Conservation (phyloP, 2,888 invertebrate genomes). For the Acleris holmiana region DNA sequence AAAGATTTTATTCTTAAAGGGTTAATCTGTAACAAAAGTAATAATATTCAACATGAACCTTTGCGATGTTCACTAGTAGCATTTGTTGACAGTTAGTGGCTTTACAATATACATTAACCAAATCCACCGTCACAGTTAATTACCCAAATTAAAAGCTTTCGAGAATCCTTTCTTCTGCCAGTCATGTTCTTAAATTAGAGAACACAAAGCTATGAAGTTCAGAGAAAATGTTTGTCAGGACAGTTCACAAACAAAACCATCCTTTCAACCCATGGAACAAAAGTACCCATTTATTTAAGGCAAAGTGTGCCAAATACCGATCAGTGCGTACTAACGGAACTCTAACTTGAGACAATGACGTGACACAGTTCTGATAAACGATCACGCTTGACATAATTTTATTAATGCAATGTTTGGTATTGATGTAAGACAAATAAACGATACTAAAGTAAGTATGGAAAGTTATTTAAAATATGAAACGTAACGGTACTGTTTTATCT, state of each 20-base stretch:
- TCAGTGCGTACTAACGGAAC: slow-evolving; percentile 45
- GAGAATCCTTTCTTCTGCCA: slow-evolving; percentile 5
- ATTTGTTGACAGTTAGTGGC: background rate
- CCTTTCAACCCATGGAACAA: slow-evolving; percentile 34
- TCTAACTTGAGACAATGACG: slow-evolving; percentile 45
- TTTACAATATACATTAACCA: background rate
- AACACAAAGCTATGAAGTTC: slow-evolving; percentile 2
- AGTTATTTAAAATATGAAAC: too few species aligned
- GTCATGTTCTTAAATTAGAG: slow-evolving; percentile 3
- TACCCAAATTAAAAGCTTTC: background rate
- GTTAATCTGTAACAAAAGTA: too few species aligned
- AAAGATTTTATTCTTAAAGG: too few species aligned
- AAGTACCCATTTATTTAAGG: slow-evolving; percentile 43
- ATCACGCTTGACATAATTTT: slow-evolving; percentile 36
- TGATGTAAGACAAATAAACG: slow-evolving; percentile 7
- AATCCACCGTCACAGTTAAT: background rate
- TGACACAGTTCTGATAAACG: slow-evolving; percentile 38
- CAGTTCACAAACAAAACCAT: slow-evolving; percentile 13
- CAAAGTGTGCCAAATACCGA: slow-evolving; percentile 45
- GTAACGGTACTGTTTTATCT: background rate
- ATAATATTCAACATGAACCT: too few species aligned
- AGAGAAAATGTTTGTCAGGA: slow-evolving; percentile 10
- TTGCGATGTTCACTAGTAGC: too few species aligned
- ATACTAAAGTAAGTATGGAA: background rate
- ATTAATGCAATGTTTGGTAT: slow-evolving; percentile 18